Percentiles rank a stretch among this genome's conserved stretches.
These are phyloP conservation scores for Cirrhinus molitorella DNA, from an alignment of 2,797 vertebrate species.

Conservation along the genomic window DNA sequence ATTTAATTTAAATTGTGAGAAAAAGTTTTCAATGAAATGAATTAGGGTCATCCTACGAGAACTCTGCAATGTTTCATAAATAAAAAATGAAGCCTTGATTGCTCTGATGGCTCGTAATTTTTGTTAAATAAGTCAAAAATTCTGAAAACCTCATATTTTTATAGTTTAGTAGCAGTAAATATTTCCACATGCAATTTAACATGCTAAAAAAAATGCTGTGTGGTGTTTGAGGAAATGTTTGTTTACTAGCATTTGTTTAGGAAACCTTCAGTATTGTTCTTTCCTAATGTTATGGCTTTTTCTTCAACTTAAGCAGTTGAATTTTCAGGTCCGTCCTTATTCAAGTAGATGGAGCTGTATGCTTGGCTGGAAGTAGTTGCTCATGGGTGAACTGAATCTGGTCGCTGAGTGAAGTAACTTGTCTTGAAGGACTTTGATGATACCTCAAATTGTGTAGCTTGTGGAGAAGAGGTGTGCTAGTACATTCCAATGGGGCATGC, in stretches of 20 bases:
- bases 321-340: not conserved
- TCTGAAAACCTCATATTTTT: not conserved
- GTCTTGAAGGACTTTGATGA: not conserved
- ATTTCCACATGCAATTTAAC: not conserved
- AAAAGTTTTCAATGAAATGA: not conserved
- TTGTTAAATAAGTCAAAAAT: not conserved
- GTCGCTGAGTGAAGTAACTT: slow-evolving; percentile 5
- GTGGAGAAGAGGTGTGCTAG: not conserved
- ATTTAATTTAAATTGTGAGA: slow-evolving; percentile 14
- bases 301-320: not conserved
- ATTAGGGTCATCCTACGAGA: not conserved
- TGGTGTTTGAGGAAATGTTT: not conserved
- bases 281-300: not conserved
- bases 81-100: slow-evolving; percentile 24
- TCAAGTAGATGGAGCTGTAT: not conserved
- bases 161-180: not conserved
- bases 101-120: not conserved
- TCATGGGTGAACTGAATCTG: not conserved
- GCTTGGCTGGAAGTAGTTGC: not conserved
- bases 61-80: not conserved
- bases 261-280: not conserved
- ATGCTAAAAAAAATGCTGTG: not conserved
- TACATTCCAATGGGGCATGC: not conserved
- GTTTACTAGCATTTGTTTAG: no score
- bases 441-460: not conserved